phyloP scores from a whole-genome alignment of 2,888 invertebrate genomes.

The Aphelenchoides bicaudatus region DNA sequence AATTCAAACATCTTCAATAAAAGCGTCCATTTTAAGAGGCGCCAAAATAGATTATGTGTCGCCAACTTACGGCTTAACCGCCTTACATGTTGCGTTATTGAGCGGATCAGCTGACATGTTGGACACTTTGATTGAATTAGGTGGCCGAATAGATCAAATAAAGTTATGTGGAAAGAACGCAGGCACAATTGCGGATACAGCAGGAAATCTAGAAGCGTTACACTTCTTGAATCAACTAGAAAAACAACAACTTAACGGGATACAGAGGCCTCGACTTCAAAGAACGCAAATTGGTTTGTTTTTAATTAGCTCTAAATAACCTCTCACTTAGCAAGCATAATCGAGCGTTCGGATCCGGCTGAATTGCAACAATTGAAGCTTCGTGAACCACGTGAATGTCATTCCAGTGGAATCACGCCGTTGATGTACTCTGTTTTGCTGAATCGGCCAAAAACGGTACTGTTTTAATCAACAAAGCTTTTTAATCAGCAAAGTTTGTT shows the following conservation, averaged over 20 bases:
- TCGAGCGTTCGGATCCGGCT: neutral
- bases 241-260: no score
- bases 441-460: slow-evolving; percentile 25
- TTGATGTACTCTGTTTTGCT: slow-evolving; percentile 25
- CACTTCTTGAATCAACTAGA: no score
- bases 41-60: slow-evolving; percentile 14
- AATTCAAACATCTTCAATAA: slow-evolving; percentile 18
- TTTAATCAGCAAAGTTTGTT: neutral
- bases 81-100: slow-evolving; percentile 16
- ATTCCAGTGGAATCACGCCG: no score
- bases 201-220: slow-evolving; percentile 1
- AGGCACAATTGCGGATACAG: neutral
- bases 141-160: slow-evolving; percentile 1
- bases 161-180: neutral
- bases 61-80: slow-evolving; percentile 9
- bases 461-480: neutral
- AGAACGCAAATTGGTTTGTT: no score
- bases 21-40: slow-evolving; percentile 16
- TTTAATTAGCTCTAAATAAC: no score
- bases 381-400: no score
- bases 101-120: slow-evolving; percentile 17
- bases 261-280: no score
- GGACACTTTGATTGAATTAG: neutral
- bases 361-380: neutral
- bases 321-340: neutral